Evolutionary conservation across 2,797 vertebrate genomes (phyloP).

Genomic region (Rhinogobio ventralis): DNA sequence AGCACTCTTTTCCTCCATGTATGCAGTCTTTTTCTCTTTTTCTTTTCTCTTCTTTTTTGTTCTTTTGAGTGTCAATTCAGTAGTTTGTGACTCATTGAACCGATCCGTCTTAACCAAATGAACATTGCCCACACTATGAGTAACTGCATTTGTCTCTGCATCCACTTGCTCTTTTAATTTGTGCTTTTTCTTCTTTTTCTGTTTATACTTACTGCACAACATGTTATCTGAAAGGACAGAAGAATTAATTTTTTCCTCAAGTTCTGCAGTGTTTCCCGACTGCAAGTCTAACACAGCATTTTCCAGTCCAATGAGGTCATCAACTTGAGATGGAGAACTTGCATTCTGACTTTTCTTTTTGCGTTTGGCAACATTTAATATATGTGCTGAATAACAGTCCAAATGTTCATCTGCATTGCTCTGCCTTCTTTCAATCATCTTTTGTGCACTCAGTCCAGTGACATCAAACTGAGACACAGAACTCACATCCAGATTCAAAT

Average conservation of each 20-base stretch:
- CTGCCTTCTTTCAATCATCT: background rate
- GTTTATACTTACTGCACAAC: background rate
- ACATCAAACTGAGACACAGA: conserved; percentile 10
- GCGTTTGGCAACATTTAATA: background rate
- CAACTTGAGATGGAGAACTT: background rate
- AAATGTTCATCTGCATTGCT: background rate
- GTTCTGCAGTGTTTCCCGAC: background rate
- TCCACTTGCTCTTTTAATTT: background rate
- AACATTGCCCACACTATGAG: background rate
- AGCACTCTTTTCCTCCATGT: conserved; percentile 3
- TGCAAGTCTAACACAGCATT: background rate
- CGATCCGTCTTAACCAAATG: background rate
- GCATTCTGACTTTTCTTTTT: background rate
- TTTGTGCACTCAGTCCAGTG: background rate
- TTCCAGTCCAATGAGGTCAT: background rate
- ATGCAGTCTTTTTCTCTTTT: conserved; percentile 46
- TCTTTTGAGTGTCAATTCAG: background rate
- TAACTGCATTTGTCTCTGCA: background rate
- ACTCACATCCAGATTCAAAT: background rate
- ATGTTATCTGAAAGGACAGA: background rate
- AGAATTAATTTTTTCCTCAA: background rate
- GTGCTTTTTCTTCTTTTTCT: conserved; percentile 32
- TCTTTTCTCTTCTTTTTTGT: conserved; percentile 25
- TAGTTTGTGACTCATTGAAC: background rate
- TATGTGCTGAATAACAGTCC: conserved; percentile 9